Evolutionary conservation across 2,888 invertebrate species (phyloP).

Genomic region (Orthosia gothica): DNA sequence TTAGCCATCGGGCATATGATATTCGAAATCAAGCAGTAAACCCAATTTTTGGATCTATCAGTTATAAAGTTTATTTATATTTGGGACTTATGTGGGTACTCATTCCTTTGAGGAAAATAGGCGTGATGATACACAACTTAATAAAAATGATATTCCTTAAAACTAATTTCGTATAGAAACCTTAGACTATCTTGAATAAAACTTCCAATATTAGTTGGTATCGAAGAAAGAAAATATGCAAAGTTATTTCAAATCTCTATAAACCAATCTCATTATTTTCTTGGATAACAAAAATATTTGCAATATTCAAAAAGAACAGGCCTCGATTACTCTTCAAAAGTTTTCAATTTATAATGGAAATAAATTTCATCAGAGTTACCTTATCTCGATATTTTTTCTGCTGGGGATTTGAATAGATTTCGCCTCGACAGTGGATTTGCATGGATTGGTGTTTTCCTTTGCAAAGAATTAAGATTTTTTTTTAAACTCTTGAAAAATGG

Average conservation of each 20-base stretch:
- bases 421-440: conserved; percentile 1
- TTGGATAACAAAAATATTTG: conserved; percentile 59
- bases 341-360: conserved; percentile 57
- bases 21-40: no score
- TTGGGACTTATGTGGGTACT: no score
- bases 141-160: conserved; percentile 8
- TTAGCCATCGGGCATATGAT: no score
- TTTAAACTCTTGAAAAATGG: no score
- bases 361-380: no score
- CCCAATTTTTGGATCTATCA: no score
- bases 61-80: no score
- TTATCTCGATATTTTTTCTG: no score
- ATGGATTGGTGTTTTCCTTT: conserved; percentile 9
- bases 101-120: no score
- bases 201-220: conserved; percentile 42
- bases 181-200: conserved; percentile 21
- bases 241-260: conserved; percentile 52
- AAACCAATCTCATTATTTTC: conserved; percentile 63
- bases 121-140: background rate
- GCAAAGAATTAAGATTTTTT: background rate
- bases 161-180: background rate
- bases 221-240: conserved; percentile 52
- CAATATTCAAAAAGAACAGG: conserved; percentile 41
- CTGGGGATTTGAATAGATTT: no score
- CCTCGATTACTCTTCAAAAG: conserved; percentile 48